phyloP scores from a whole-genome alignment of 2,113 vertebrate genomes.

The Corythoichthys intestinalis region DNA sequence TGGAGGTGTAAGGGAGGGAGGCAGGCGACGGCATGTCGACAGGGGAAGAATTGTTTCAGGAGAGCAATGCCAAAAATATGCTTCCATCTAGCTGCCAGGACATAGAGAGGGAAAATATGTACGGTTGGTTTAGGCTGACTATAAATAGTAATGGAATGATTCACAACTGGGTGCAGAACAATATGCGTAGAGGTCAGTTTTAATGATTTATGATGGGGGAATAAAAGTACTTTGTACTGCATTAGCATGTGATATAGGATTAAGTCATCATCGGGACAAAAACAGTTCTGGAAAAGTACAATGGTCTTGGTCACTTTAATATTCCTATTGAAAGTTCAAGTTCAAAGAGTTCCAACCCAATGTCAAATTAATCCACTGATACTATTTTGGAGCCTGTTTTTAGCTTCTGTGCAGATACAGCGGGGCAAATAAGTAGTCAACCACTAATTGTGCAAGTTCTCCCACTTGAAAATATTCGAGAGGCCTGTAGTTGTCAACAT shows the following conservation, averaged over 20 bases:
- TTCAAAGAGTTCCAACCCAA: no score
- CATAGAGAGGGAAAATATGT: constrained; percentile 15
- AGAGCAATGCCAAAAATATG: constrained; percentile 43
- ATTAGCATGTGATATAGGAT: not conserved
- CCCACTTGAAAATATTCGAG: no score
- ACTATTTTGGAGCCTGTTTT: no score
- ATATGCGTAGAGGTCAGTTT: not conserved
- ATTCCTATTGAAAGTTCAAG: no score
- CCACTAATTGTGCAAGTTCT: no score
- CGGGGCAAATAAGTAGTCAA: no score
- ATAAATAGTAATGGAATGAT: constrained; percentile 53
- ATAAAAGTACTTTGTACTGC: not conserved
- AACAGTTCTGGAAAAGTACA: not conserved
- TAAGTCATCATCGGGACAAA: not conserved
- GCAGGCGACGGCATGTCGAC: constrained; percentile 35
- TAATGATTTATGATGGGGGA: not conserved
- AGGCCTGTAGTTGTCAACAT: no score
- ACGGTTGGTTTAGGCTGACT: constrained; percentile 20
- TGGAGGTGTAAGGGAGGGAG: constrained; percentile 40
- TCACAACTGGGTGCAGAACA: constrained; percentile 29
- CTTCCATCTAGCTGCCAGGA: constrained; percentile 39
- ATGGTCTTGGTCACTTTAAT: no score
- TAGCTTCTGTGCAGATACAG: no score
- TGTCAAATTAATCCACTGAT: no score
- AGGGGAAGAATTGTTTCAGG: constrained; percentile 57